A percentile compares a stretch with the other conserved stretches of the same genome.
Conservation (phyloP, 2,888 invertebrate genomes). For the Oscheius myriophilus region DNA sequence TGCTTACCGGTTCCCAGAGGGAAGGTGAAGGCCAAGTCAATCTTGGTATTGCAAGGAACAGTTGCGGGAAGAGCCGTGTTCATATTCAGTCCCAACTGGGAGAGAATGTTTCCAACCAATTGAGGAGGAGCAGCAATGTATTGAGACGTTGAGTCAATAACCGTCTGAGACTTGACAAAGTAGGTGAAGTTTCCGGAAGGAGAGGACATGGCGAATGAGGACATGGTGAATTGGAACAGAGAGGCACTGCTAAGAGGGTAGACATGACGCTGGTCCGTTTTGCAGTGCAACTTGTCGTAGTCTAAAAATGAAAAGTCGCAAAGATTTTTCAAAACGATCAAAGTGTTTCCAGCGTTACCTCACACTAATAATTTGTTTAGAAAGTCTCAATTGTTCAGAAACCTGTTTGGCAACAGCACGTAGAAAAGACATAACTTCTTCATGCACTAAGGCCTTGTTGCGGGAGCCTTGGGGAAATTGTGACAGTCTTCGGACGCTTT, state of each 20-base stretch:
- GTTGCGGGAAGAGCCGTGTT: constrained; percentile 21
- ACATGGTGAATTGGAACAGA: constrained; percentile 22
- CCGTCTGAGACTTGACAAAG: constrained; percentile 20
- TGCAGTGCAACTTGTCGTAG: constrained; percentile 23
- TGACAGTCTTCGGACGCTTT: too few relatives aligned
- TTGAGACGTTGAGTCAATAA: constrained; percentile 22
- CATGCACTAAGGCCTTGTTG: too few relatives aligned
- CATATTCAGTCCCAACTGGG: not conserved
- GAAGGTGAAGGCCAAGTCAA: constrained; percentile 21
- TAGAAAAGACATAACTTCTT: too few relatives aligned
- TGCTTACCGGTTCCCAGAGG: constrained; percentile 14
- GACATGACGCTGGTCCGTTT: not conserved
- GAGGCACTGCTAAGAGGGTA: constrained; percentile 12
- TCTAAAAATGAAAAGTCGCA: constrained; percentile 9
- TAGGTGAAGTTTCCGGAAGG: constrained; percentile 7
- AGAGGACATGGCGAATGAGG: constrained; percentile 3
- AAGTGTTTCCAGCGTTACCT: too few relatives aligned
- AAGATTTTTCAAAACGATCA: too few relatives aligned
- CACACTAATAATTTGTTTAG: too few relatives aligned
- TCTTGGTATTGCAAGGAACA: constrained; percentile 29
- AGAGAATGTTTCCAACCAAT: constrained; percentile 9
- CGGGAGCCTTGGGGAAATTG: too few relatives aligned
- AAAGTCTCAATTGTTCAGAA: too few relatives aligned
- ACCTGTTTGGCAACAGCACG: too few relatives aligned
- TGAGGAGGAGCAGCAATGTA: constrained; percentile 29